These are phyloP conservation scores for Leptodactylus fuscus DNA, from an alignment of 2,113 vertebrate species.

Conservation along the genomic window DNA sequence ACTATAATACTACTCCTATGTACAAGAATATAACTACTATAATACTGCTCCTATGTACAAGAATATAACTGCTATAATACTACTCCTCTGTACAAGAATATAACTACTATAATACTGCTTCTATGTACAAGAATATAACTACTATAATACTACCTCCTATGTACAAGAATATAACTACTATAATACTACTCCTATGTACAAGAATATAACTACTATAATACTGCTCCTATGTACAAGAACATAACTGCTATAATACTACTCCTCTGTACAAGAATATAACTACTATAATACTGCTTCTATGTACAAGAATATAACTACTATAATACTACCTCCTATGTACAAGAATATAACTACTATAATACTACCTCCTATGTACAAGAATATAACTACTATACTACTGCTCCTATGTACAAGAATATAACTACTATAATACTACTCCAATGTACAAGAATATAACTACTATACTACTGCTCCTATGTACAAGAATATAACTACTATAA, in stretches of 20 bases:
- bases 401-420: background rate
- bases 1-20: background rate
- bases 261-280: no score
- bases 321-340: no score
- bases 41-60: background rate
- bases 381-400: slow-evolving; percentile 2
- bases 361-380: no score
- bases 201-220: slow-evolving; percentile 7
- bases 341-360: no score
- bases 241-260: no score
- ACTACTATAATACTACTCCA: background rate
- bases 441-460: background rate
- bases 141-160: no score
- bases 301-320: no score
- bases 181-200: background rate
- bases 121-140: no score
- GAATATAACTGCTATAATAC: background rate
- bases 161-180: background rate
- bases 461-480: background rate
- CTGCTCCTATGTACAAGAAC: background rate
- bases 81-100: background rate
- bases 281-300: no score
- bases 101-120: no score
- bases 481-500: no score
- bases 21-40: slow-evolving; percentile 3